Base-by-base conservation (phyloP, 2,113 vertebrate genomes). In the Catharus minimus region DNA sequence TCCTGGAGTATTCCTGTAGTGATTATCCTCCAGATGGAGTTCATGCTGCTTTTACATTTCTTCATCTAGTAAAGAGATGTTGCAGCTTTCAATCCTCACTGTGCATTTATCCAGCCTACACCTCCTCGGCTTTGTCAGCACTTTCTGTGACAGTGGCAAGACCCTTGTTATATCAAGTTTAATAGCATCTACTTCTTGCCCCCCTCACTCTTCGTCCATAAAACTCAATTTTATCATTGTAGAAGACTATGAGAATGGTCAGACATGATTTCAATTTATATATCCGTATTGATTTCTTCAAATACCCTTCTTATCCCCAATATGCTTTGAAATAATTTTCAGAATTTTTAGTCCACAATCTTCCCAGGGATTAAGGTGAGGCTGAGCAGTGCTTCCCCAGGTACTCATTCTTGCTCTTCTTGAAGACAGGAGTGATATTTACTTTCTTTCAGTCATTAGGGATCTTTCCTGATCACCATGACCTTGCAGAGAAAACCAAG, bases 121-220 rank as follows among this genome's bases (percentile, higher is more conserved):
- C 3, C 11, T 76, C 44, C 53, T 56, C 41, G 52, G 11, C 11
- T 72, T 73, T n/a, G 7, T n/a, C 27, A 66, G 15, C 10, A 28
- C 38, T 76, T 30, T 72, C 33, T 65, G 5, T 46, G 66, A 41
- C 13, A 71, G 21, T 27, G 32, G 26, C 17, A 78, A 82, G 78
- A 43, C 21, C 6, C 28, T 71, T 60, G 30, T 27, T 74, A 38
- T 62, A 21, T 38, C 7, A 71, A 64, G n/a, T 24, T 86, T 46
- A 62, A 71, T 14, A 41, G 3, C 6, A 24, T 32, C 22, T 17
- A 44, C 14, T 73, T 67, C 33, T 83, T 82, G 5, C 1, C 15
- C 9, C 16, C 22, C 9, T 2, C 8, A 0, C 5, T 7, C 9
- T 11, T 15, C 3, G 9, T 56, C 28, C 33, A 41, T 9, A 6